These are phyloP conservation scores for Odontophorus gujanensis DNA, from an alignment of 2,113 vertebrate genomes.

Conservation along the genomic window DNA sequence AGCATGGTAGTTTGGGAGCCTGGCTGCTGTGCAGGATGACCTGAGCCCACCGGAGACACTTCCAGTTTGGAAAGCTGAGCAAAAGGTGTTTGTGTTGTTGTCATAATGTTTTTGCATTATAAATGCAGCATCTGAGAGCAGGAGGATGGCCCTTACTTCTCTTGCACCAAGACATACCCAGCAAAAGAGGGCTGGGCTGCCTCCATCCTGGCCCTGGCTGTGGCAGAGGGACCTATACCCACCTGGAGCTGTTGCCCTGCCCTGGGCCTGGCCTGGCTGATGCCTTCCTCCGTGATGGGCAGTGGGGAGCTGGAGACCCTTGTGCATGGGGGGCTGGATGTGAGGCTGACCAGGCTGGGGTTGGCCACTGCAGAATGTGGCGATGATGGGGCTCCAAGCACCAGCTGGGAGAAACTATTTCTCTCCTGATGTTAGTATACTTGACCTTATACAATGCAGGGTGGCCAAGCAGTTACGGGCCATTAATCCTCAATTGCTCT, in stretches of 20 bases:
- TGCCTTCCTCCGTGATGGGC: rapidly evolving
- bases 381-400: background rate
- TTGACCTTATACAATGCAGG: constrained; percentile 9
- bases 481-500: constrained; percentile 33
- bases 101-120: background rate
- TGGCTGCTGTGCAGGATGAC: background rate
- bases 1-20: background rate
- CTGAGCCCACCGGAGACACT: background rate
- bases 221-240: background rate
- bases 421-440: background rate
- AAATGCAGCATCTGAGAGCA: background rate
- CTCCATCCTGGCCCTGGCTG: background rate
- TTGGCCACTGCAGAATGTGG: rapidly evolving
- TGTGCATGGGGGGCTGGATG: background rate
- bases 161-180: background rate
- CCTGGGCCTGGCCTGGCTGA: rapidly evolving
- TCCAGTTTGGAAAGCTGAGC: background rate
- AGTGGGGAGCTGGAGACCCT: background rate
- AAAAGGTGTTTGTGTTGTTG: background rate
- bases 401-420: background rate
- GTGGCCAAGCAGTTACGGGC: constrained; percentile 22
- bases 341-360: background rate
- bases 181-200: background rate
- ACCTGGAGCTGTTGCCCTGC: background rate
- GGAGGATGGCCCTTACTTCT: rapidly evolving